These are phyloP conservation scores for Arrhamphus sclerolepis DNA, from an alignment of 2,797 vertebrate genomes.

Conservation along the genomic window DNA sequence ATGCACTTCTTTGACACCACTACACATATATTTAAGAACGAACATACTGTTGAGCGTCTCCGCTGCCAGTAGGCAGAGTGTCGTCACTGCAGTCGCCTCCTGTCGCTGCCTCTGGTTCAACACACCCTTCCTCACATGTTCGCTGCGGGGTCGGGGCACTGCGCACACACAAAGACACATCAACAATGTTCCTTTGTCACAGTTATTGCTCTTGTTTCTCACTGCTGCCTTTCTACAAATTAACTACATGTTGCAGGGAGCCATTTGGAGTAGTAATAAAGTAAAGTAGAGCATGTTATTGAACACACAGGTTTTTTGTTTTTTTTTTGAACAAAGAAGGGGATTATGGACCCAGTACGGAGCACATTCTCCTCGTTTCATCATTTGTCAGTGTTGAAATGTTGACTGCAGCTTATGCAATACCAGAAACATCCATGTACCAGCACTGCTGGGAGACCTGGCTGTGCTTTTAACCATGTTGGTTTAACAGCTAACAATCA, in stretches of 20 bases:
- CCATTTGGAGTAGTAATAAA: slow-evolving; percentile 14
- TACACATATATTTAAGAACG: slow-evolving; percentile 3
- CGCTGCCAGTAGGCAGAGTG: slow-evolving; percentile 65
- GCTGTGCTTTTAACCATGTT: slow-evolving; percentile 60
- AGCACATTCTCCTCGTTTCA: slow-evolving; percentile 38
- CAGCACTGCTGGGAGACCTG: slow-evolving; percentile 56
- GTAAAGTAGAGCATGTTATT: slow-evolving; percentile 8
- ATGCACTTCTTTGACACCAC: not conserved
- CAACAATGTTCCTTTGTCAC: slow-evolving; percentile 13
- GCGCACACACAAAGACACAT: slow-evolving; percentile 38
- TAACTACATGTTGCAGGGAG: slow-evolving; percentile 19
- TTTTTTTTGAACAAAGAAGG: slow-evolving; percentile 22
- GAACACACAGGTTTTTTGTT: slow-evolving; percentile 23
- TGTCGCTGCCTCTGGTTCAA: slow-evolving; percentile 66
- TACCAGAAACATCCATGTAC: slow-evolving; percentile 59
- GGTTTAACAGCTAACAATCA: slow-evolving; percentile 53
- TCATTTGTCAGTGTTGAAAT: slow-evolving; percentile 49
- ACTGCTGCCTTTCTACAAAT: slow-evolving; percentile 25
- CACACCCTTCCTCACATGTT: slow-evolving; percentile 69
- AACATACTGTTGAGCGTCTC: slow-evolving; percentile 75
- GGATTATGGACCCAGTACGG: slow-evolving; percentile 30
- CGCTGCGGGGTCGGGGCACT: slow-evolving; percentile 53
- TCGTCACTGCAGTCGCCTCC: slow-evolving; percentile 69
- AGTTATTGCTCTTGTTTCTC: slow-evolving; percentile 13
- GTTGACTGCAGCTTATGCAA: slow-evolving; percentile 53